These are phyloP conservation scores for Cavia porcellus DNA, from an alignment of 2,113 vertebrate genomes.

Conservation along the genomic window DNA sequence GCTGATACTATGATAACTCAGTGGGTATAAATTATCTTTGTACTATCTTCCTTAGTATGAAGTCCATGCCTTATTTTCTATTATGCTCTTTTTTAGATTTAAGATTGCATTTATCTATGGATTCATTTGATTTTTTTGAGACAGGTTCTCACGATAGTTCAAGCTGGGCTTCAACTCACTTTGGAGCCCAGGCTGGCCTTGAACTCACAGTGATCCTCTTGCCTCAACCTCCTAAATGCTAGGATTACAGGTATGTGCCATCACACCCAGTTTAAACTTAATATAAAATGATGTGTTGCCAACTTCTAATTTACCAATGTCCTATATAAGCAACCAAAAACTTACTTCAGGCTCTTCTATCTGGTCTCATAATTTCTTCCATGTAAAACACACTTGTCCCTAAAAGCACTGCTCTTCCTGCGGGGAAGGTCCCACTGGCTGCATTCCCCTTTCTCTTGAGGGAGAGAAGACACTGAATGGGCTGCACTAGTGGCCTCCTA, in stretches of 20 bases:
- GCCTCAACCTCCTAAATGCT: not conserved
- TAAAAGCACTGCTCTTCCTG: not conserved
- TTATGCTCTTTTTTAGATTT: slow-evolving; percentile 45
- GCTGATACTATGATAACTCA: not conserved
- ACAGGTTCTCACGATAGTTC: not conserved
- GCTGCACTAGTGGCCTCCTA: not conserved
- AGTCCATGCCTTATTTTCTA: slow-evolving; percentile 6
- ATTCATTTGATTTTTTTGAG: not conserved
- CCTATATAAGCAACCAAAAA: not conserved
- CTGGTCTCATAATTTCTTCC: not conserved
- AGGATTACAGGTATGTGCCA: not conserved
- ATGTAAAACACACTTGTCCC: not conserved
- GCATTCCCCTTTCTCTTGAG: not conserved
- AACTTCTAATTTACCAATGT: slow-evolving; percentile 1
- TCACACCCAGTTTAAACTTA: not conserved
- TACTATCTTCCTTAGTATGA: not conserved
- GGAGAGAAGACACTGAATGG: not conserved
- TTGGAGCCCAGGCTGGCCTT: not conserved
- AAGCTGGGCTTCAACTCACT: not conserved
- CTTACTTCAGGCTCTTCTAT: not conserved
- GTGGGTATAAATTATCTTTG: not conserved
- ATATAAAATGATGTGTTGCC: slow-evolving; percentile 29
- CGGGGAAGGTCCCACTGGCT: not conserved
- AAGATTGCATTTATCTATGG: not conserved
- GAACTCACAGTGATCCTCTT: not conserved